phyloP scores from a whole-genome alignment of 1,140 invertebrate genomes.

The Oryzaephilus surinamensis region DNA sequence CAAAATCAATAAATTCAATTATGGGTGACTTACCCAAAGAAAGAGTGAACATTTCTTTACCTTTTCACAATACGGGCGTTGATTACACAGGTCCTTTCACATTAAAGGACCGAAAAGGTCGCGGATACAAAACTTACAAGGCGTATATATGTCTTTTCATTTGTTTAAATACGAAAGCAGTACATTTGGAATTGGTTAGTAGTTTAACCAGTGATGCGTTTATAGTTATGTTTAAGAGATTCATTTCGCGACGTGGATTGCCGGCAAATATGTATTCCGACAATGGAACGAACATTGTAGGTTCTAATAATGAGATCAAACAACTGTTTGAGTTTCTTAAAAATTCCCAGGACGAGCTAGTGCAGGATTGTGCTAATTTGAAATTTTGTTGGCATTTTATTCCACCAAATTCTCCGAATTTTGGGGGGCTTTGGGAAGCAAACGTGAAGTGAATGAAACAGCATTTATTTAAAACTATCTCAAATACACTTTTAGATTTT shows the following conservation, averaged over 20 bases:
- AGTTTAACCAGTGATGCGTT: constrained; percentile 27
- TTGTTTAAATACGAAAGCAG: constrained; percentile 26
- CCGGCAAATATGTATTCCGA: constrained; percentile 20
- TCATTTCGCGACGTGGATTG: constrained; percentile 23
- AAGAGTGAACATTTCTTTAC: constrained; percentile 9
- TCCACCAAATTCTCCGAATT: constrained; percentile 1
- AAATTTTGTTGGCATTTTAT: constrained; percentile 2
- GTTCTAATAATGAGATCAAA: constrained; percentile 8
- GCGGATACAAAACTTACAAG: constrained; percentile 18
- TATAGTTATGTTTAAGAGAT: constrained; percentile 25
- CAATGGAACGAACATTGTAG: constrained; percentile 25
- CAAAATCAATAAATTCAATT: neutral
- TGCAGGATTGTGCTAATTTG: neutral
- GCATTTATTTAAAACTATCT: too few relatives aligned
- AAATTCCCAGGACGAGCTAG: neutral
- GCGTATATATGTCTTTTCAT: constrained; percentile 28
- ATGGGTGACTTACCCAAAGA: constrained; percentile 14
- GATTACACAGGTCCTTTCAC: constrained; percentile 26
- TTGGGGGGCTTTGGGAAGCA: constrained; percentile 2
- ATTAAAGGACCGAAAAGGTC: constrained; percentile 6
- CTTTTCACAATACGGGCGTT: constrained; percentile 19
- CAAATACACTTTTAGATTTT: too few relatives aligned
- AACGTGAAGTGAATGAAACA: constrained; percentile 3
- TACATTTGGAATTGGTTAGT: constrained; percentile 32
- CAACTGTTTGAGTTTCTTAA: neutral